Percentiles rank a stretch among this genome's conserved stretches.
Conservation (phyloP, 2,888 invertebrate species). For the Byasa hedistus region DNA sequence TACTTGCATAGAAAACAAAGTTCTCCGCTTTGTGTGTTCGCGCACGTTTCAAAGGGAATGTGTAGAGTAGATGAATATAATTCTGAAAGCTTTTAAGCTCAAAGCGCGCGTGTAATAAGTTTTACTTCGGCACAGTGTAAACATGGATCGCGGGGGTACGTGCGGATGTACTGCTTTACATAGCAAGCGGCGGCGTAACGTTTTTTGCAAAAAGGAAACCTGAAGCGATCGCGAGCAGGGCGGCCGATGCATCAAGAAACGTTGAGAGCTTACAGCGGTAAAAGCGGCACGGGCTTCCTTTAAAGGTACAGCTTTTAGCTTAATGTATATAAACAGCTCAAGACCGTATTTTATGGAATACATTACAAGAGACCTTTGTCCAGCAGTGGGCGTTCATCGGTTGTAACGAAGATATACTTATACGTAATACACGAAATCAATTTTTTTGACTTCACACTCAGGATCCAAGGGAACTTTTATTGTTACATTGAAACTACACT, state of each 20-base stretch:
- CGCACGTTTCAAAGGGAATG: background rate
- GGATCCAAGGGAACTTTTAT: no score
- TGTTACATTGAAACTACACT: no score
- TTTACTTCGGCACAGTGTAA: constrained; percentile 39
- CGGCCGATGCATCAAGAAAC: constrained; percentile 25
- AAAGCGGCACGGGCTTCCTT: constrained; percentile 14
- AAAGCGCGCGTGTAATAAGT: constrained; percentile 34
- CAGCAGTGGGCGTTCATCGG: no score
- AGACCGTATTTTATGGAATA: no score
- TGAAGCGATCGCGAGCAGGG: constrained; percentile 13
- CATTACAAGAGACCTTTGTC: no score
- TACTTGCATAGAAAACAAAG: constrained; percentile 2
- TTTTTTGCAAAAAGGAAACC: constrained; percentile 25
- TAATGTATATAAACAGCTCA: background rate
- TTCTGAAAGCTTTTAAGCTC: constrained; percentile 25
- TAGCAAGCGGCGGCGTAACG: constrained; percentile 44
- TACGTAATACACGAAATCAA: no score
- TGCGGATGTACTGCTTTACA: constrained; percentile 39
- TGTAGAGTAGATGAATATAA: constrained; percentile 11
- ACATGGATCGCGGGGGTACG: constrained; percentile 31
- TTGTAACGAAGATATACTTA: no score
- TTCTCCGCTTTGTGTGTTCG: background rate
- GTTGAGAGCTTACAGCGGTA: constrained; percentile 16
- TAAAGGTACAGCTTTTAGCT: constrained; percentile 1
- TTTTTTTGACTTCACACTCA: no score